Evolutionary conservation across 2,888 invertebrate species (phyloP).

Genomic region (Folsomia candida): DNA sequence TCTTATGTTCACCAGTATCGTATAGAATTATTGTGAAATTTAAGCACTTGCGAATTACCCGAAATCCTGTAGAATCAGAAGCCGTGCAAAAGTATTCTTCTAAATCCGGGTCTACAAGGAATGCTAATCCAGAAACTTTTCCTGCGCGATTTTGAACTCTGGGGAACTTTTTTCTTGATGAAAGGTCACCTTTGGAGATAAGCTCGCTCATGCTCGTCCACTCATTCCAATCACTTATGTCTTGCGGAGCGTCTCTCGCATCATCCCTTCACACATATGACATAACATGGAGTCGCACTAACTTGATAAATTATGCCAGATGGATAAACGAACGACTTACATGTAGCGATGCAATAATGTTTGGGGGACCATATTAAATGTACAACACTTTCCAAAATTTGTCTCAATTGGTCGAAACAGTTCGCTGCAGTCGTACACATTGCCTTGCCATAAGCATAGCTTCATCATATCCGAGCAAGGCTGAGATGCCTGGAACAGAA

Average conservation of each 20-base stretch:
- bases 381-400: conserved; percentile 81
- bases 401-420: conserved; percentile 74
- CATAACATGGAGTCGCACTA: neutral
- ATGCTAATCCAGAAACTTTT: conserved; percentile 38
- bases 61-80: conserved; percentile 33
- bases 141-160: conserved; percentile 39
- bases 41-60: conserved; percentile 1
- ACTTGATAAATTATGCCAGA: neutral
- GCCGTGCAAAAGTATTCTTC: conserved; percentile 45
- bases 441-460: conserved; percentile 67
- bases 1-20: neutral
- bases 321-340: conserved; percentile 10
- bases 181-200: neutral
- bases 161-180: conserved; percentile 18
- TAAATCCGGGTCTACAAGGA: conserved; percentile 40
- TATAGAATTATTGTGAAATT: neutral
- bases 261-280: conserved; percentile 25
- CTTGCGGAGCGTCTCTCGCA: conserved; percentile 21
- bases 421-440: conserved; percentile 62
- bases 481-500: conserved; percentile 65
- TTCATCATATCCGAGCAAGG: conserved; percentile 72
- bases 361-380: conserved; percentile 74
- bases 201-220: conserved; percentile 16
- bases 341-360: conserved; percentile 48
- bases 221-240: conserved; percentile 23